Conservation (phyloP, 2,797 vertebrate species). For the Masticophis lateralis region DNA sequence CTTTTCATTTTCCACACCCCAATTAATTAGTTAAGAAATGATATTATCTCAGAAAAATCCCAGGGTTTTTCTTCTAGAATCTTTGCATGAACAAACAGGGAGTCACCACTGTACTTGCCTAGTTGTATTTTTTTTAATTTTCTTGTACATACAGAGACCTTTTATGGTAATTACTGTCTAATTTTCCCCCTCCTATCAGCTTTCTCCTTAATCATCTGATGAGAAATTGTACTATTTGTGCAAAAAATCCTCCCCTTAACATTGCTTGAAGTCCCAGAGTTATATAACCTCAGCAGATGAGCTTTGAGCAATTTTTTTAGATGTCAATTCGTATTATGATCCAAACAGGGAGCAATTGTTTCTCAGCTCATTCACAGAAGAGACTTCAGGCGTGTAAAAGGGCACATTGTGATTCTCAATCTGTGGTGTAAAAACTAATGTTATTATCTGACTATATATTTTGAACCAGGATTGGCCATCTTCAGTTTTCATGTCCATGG, state of each 20-base stretch:
- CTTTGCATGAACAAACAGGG: conserved; percentile 7
- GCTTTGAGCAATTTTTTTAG: conserved; percentile 28
- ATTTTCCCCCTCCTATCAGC: conserved; percentile 25
- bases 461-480: background rate
- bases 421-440: background rate
- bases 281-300: conserved; percentile 65
- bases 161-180: conserved; percentile 33
- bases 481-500: background rate
- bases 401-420: background rate
- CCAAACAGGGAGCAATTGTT: conserved; percentile 16
- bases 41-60: background rate
- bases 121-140: conserved; percentile 29
- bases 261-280: conserved; percentile 48
- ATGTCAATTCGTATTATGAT: conserved; percentile 35
- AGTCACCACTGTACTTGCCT: conserved; percentile 17
- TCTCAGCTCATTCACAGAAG: background rate
- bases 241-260: conserved; percentile 50
- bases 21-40: background rate
- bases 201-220: conserved; percentile 45
- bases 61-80: background rate
- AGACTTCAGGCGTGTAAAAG: background rate
- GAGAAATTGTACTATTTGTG: conserved; percentile 52
- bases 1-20: background rate
- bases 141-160: conserved; percentile 40
- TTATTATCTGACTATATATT: background rate